Conservation (phyloP, 1,140 invertebrate species). For the Lepidostoma basale region DNA sequence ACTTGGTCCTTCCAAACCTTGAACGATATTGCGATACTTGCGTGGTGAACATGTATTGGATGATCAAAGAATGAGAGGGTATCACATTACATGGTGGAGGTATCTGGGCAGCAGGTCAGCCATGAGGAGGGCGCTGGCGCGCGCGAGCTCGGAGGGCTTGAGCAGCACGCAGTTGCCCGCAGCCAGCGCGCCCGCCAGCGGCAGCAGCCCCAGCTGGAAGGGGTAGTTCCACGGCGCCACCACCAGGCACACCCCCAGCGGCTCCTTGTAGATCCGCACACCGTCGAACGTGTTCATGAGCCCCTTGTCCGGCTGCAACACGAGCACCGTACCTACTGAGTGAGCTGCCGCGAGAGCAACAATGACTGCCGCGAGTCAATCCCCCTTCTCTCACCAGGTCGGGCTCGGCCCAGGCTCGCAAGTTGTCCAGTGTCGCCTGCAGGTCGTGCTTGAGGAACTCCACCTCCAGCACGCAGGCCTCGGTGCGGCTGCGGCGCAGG, state of each 20-base stretch:
- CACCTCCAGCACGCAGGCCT: constrained; percentile 70
- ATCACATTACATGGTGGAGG: constrained; percentile 82
- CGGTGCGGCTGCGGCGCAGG: constrained; percentile 77
- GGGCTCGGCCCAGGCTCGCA: constrained; percentile 72
- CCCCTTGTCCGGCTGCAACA: constrained; percentile 68
- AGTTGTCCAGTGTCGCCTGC: constrained; percentile 64
- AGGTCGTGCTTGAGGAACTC: constrained; percentile 72
- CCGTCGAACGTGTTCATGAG: constrained; percentile 74
- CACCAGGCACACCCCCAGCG: constrained; percentile 86
- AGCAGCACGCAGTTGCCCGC: constrained; percentile 94
- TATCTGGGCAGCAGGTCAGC: constrained; percentile 86
- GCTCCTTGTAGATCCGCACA: constrained; percentile 78
- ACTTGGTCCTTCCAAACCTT: too few relatives aligned
- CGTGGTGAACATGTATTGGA: too few relatives aligned
- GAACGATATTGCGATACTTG: too few relatives aligned
- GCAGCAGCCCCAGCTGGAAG: constrained; percentile 77
- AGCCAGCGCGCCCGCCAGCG: constrained; percentile 85
- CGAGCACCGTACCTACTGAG: neutral
- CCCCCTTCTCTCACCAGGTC: constrained; percentile 60
- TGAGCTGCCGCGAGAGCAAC: neutral
- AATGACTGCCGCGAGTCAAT: too few relatives aligned
- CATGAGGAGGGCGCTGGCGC: constrained; percentile 73
- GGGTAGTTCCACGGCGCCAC: constrained; percentile 99
- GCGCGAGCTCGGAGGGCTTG: constrained; percentile 95
- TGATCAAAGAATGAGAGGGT: constrained; percentile 22